Conservation (phyloP, 1,140 invertebrate species). For the Wasmannia auropunctata region DNA sequence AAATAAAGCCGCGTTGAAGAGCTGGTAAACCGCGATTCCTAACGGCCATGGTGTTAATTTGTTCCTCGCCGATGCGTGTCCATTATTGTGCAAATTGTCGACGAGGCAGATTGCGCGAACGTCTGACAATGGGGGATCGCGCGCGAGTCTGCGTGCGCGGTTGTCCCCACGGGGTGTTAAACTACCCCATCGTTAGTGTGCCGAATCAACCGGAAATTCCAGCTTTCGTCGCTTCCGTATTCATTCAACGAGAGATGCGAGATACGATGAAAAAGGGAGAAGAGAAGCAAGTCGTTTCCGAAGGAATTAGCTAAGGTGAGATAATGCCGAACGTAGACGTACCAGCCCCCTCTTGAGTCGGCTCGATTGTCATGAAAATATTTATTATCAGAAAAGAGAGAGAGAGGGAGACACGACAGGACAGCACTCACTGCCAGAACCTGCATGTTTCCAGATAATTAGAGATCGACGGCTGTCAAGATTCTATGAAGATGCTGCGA, state of each 20-base stretch:
- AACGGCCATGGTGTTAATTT: conserved; percentile 82
- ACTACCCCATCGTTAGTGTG: conserved; percentile 84
- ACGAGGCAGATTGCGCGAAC: conserved; percentile 76
- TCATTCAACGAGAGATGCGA: conserved; percentile 57
- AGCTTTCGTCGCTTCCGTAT: conserved; percentile 84
- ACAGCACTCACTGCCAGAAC: not conserved
- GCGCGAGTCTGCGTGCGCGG: conserved; percentile 59
- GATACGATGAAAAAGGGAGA: not conserved
- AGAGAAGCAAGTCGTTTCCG: conserved; percentile 13
- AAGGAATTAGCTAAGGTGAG: conserved; percentile 66
- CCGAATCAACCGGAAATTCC: conserved; percentile 86
- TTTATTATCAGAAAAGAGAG: conserved; percentile 71
- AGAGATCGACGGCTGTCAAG: conserved; percentile 66
- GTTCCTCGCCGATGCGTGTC: conserved; percentile 75
- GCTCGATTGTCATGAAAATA: conserved; percentile 83
- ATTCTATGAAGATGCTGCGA: conserved; percentile 48
- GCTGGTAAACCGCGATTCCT: conserved; percentile 70
- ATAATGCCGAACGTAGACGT: conserved; percentile 57
- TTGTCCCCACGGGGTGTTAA: conserved; percentile 74
- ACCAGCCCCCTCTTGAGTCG: not conserved
- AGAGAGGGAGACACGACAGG: not conserved
- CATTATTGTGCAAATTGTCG: conserved; percentile 85
- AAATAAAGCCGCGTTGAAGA: not conserved
- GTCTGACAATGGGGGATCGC: conserved; percentile 76
- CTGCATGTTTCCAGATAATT: conserved; percentile 70